phyloP scores from a whole-genome alignment of 2,888 invertebrate genomes.

The Catotricha subobsoleta region DNA sequence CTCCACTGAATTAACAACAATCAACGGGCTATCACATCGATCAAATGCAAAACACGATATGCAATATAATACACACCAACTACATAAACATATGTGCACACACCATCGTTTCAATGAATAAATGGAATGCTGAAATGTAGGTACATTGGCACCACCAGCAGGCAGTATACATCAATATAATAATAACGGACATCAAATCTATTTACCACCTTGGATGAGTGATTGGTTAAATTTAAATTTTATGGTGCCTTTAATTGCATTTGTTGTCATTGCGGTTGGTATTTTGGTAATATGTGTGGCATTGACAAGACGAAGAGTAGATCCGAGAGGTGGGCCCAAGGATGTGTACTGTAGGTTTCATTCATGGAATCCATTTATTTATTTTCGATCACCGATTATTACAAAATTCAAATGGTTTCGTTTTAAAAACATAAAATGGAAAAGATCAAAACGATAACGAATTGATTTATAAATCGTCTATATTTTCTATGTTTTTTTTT shows the following conservation, averaged over 20 bases:
- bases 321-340: constrained; percentile 62
- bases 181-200: constrained; percentile 32
- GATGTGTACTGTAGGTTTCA: constrained; percentile 55
- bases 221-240: constrained; percentile 81
- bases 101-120: neutral
- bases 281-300: constrained; percentile 82
- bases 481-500: too few species aligned
- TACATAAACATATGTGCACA: neutral
- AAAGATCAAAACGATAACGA: too few species aligned
- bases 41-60: too few species aligned
- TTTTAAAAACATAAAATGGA: too few species aligned
- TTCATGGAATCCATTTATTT: too few species aligned
- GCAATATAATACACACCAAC: neutral
- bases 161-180: constrained; percentile 32
- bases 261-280: constrained; percentile 79
- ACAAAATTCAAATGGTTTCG: too few species aligned
- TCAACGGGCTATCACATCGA: too few species aligned
- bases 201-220: constrained; percentile 55
- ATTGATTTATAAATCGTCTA: too few species aligned
- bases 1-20: too few species aligned
- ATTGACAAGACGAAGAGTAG: constrained; percentile 59
- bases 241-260: constrained; percentile 72
- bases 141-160: constrained; percentile 64
- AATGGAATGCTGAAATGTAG: constrained; percentile 29
- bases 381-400: too few species aligned